Percentiles rank a stretch among this genome's conserved stretches.
Conservation (phyloP, 2,113 vertebrate species). For the Hippopotamus amphibius region DNA sequence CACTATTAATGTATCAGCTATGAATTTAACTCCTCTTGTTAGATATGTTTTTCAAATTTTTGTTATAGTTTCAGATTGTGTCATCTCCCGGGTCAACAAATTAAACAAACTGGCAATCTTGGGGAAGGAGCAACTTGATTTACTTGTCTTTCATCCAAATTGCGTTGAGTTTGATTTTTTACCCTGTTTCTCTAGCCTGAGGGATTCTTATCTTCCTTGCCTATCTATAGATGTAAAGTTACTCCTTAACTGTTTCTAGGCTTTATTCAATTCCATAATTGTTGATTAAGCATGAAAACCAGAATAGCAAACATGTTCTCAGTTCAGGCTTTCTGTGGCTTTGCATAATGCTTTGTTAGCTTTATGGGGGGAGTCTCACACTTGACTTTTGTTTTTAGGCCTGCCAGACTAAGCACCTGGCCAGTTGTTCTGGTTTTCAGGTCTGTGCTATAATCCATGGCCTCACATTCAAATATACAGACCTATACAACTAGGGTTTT, state of each 20-base stretch:
- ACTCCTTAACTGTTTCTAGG: neutral
- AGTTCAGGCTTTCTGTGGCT: neutral
- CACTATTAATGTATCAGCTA: neutral
- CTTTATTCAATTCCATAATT: conserved; percentile 16
- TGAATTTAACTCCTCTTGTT: neutral
- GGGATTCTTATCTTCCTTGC: neutral
- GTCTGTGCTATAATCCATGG: neutral
- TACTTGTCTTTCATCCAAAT: neutral
- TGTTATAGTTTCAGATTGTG: neutral
- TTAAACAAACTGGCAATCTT: neutral
- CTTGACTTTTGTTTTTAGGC: neutral
- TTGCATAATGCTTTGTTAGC: neutral
- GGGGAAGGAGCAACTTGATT: neutral
- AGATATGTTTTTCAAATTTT: conserved; percentile 24
- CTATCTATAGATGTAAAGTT: neutral
- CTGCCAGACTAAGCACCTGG: neutral
- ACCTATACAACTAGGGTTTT: neutral
- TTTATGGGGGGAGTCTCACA: neutral
- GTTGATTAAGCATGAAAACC: neutral
- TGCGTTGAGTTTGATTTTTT: neutral
- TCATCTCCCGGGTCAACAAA: neutral
- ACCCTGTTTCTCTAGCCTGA: neutral
- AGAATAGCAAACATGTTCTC: neutral
- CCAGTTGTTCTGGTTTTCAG: neutral
- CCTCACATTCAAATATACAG: neutral